Conservation (phyloP, 2,888 invertebrate species). For the Physocephala rufipes region DNA sequence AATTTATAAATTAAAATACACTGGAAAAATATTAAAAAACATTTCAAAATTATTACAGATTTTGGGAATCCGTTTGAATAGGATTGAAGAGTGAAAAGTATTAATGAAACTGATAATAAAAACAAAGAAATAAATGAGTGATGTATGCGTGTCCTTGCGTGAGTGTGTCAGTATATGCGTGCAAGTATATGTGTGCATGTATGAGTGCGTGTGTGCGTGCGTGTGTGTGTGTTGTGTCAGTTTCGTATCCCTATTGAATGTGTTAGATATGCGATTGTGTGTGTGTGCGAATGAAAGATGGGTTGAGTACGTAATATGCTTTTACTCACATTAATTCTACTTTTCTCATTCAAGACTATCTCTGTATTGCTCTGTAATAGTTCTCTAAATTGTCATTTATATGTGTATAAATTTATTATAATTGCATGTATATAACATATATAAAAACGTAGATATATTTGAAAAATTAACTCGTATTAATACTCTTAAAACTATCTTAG, state of each 20-base stretch:
- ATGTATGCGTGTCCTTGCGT: constrained; percentile 3
- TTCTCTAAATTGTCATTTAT: too few species aligned
- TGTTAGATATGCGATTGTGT: neutral
- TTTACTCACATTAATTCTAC: too few species aligned
- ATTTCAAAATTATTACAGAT: constrained; percentile 4
- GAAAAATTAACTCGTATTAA: neutral
- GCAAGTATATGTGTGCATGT: neutral
- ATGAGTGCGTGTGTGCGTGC: neutral
- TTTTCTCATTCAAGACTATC: neutral
- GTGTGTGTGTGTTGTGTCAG: neutral
- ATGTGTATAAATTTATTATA: too few species aligned
- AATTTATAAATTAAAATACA: constrained; percentile 31
- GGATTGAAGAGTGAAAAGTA: neutral
- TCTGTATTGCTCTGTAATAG: constrained; percentile 16
- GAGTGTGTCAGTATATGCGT: constrained; percentile 15
- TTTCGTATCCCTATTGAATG: too few species aligned
- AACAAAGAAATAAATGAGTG: constrained; percentile 18
- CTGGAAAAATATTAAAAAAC: constrained; percentile 24
- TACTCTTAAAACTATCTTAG: constrained; percentile 18
- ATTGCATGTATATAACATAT: too few species aligned
- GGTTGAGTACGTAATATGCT: too few species aligned
- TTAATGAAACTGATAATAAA: neutral
- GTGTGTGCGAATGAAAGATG: neutral
- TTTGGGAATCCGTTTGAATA: neutral
- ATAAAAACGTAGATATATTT: neutral